Conservation (phyloP, 2,797 vertebrate genomes). For the Apogon hyalosoma region DNA sequence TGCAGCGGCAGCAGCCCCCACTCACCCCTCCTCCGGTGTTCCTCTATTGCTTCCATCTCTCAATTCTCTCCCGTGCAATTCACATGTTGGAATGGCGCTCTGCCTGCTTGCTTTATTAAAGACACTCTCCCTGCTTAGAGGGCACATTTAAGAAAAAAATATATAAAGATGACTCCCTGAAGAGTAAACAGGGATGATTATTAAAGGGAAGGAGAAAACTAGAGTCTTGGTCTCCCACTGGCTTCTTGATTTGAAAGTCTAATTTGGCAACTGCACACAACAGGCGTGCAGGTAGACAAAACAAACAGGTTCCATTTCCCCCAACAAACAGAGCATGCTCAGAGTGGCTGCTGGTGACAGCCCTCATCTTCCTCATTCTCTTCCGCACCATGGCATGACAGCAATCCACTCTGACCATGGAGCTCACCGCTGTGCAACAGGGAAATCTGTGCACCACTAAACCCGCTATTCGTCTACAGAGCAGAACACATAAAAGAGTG, state of each 20-base stretch:
- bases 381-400: conserved; percentile 67
- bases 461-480: conserved; percentile 51
- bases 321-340: conserved; percentile 78
- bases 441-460: conserved; percentile 60
- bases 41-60: conserved; percentile 82
- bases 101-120: conserved; percentile 85
- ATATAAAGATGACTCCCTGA: conserved; percentile 85
- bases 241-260: conserved; percentile 88
- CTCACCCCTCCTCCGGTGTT: conserved; percentile 65
- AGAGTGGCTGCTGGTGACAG: conserved; percentile 74
- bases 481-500: conserved; percentile 49
- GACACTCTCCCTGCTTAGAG: conserved; percentile 80
- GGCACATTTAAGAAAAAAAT: conserved; percentile 81
- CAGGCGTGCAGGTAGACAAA: conserved; percentile 84
- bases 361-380: conserved; percentile 69
- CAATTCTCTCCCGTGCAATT: conserved; percentile 82
- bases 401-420: conserved; percentile 67
- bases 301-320: conserved; percentile 83
- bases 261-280: conserved; percentile 86
- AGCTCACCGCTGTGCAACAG: conserved; percentile 69
- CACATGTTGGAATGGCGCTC: conserved; percentile 76
- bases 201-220: conserved; percentile 84
- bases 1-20: conserved; percentile 70
- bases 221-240: conserved; percentile 84
- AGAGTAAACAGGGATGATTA: conserved; percentile 89